Evolutionary conservation across 23 tunicate genomes (phyloP).

Genomic region (Botrylloides violaceus): DNA sequence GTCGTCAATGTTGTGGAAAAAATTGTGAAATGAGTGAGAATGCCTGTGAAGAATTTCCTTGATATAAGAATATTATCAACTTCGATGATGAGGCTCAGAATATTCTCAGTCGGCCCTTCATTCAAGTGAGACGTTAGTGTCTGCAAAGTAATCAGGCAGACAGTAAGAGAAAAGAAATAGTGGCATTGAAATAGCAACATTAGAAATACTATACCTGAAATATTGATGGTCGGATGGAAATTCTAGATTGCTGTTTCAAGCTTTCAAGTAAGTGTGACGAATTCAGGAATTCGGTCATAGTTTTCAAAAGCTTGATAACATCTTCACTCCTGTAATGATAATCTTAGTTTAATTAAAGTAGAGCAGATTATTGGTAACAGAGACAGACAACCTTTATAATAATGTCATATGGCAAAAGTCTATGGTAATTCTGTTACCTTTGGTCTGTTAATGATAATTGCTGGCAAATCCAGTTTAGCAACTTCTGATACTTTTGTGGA

Average conservation of each 20-base stretch:
- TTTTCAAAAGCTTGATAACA: not conserved
- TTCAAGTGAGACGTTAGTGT: not conserved
- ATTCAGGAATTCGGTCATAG: not conserved
- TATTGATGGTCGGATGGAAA: not conserved
- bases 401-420: too few species aligned
- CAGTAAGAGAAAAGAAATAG: not conserved
- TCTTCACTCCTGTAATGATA: not conserved
- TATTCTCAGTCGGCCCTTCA: not conserved
- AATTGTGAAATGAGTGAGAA: not conserved
- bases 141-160: not conserved
- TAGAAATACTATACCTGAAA: not conserved
- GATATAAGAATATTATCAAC: not conserved
- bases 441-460: not conserved
- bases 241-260: not conserved
- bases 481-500: constrained; percentile 8
- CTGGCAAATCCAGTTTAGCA: constrained; percentile 8
- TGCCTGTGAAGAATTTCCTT: not conserved
- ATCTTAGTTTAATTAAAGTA: too few species aligned
- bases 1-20: not conserved
- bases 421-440: too few species aligned
- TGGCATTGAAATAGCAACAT: not conserved
- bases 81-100: not conserved
- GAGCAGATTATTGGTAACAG: too few species aligned
- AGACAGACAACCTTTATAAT: too few species aligned
- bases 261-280: not conserved